Conservation (phyloP, 2,888 invertebrate genomes). For the Sinhomidia bicolor region DNA sequence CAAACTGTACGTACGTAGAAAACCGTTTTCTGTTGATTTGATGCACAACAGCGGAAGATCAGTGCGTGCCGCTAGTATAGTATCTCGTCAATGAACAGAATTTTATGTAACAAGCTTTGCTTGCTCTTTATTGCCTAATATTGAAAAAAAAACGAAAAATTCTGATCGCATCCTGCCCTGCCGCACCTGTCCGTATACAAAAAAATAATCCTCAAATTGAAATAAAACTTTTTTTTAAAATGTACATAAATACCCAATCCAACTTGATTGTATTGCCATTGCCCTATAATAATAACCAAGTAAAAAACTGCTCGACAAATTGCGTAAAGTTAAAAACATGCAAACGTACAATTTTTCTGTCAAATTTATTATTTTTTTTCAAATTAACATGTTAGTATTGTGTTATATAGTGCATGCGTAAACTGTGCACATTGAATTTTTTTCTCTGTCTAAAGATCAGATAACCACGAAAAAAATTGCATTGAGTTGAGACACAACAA, state of each 20-base stretch:
- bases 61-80: neutral
- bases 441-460: neutral
- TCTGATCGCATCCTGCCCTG: too few species aligned
- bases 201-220: neutral
- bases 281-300: too few species aligned
- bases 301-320: too few species aligned
- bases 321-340: too few species aligned
- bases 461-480: neutral
- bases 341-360: neutral
- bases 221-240: neutral
- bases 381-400: neutral
- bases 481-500: neutral
- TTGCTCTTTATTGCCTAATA: too few species aligned
- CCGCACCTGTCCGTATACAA: too few species aligned
- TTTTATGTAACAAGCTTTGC: too few species aligned
- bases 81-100: too few species aligned
- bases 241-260: neutral
- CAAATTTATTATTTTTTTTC: neutral
- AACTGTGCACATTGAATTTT: neutral
- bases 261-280: too few species aligned
- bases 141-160: too few species aligned
- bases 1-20: neutral
- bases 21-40: neutral
- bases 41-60: neutral
- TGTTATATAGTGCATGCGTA: neutral